Percentiles rank a stretch among this genome's conserved stretches.
These are phyloP conservation scores for Argopecten irradians DNA, from an alignment of 1,140 invertebrate species.

Conservation along the genomic window DNA sequence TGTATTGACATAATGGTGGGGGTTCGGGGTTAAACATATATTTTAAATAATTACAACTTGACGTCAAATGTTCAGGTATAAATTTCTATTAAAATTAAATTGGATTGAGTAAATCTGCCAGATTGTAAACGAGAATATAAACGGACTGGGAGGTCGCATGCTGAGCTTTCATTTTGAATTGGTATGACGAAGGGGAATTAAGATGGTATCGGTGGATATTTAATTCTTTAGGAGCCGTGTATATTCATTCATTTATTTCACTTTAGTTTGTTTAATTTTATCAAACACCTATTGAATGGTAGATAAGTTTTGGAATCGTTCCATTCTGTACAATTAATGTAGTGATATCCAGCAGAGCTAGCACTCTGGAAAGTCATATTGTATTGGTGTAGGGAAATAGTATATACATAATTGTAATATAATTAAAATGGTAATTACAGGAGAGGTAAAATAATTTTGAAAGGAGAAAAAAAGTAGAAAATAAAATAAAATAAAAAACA, in stretches of 20 bases:
- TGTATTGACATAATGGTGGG: neutral
- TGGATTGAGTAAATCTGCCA: neutral
- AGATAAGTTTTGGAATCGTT: neutral
- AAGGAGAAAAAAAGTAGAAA: too few species aligned
- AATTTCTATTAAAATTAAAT: neutral
- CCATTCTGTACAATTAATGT: too few species aligned
- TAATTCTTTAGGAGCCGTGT: neutral
- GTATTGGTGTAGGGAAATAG: too few species aligned
- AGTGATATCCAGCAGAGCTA: too few species aligned
- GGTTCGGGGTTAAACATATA: neutral
- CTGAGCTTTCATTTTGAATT: neutral
- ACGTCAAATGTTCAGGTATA: neutral
- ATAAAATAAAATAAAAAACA: too few species aligned
- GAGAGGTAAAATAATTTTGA: too few species aligned
- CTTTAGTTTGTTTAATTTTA: neutral
- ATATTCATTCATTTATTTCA: neutral
- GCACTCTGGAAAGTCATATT: too few species aligned
- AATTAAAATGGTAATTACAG: too few species aligned
- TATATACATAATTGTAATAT: too few species aligned
- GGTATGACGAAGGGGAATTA: neutral
- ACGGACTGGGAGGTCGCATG: neutral
- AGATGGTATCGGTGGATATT: neutral
- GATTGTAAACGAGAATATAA: too few species aligned
- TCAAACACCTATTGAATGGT: neutral
- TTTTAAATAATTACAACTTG: neutral